Base-by-base conservation (phyloP, 2,888 invertebrate genomes). In the Acleris cristana region DNA sequence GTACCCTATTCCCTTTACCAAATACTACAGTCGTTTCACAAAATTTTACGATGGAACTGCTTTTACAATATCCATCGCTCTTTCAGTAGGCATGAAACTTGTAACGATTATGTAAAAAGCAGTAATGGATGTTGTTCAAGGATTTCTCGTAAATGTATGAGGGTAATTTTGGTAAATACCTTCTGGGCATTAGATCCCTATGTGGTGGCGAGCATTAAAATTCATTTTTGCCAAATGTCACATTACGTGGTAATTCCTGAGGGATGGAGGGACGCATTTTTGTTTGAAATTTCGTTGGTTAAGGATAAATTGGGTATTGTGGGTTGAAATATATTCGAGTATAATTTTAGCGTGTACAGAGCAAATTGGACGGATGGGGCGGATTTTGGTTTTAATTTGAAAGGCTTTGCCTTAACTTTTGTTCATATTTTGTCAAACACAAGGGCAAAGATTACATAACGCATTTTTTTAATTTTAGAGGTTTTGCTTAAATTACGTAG, bases 171-270 rank as follows among this genome's bases (percentile, higher is more conserved):
- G 40, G 67, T 63, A 63, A 58, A 58, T 23, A 62, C 67, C 67
- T 58, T 48, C 53, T 19, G 67, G 67, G 62, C 62, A 63, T 67
- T 67, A 67, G 58, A 40, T 63, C 70, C 72, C 72, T 53, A 69
- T 72, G 65, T 70, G 74, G 72, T 69, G 70, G 69, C 64, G 55
- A 12, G 64, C 75, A 81, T 83, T 83, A 80, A 82, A 82, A 83
- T 82, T 82, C 79, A 83, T 81, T 81, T 83, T 80, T 79, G 76
- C 78, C 79, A 76, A 81, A 82, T 80, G 81, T 79, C 79, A 78
- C 78, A 78, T 81, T 80, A 78, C 73, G 71, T 73, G 65, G 72
- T 69, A 74, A 77, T 74, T 74, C 82, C 76, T 72, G 40, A 40
- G 78, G 79, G 67, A 67, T 61, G 70, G 64, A 64, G 69, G 70